phyloP scores from a whole-genome alignment of 2,113 vertebrate species.

The Todiramphus chloris region DNA sequence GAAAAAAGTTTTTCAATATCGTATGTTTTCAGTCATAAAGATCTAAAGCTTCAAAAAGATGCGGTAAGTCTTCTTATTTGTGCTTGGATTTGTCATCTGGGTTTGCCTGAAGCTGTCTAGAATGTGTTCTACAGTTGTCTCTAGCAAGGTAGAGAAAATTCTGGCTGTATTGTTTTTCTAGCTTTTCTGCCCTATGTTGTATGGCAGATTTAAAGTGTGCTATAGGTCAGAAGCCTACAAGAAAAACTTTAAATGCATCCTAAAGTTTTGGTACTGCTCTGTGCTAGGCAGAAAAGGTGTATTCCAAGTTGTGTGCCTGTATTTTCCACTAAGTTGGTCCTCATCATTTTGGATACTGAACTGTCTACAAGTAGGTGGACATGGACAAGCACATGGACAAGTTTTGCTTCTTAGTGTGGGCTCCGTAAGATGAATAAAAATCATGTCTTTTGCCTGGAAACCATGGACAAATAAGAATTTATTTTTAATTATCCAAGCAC shows the following conservation, averaged over 20 bases:
- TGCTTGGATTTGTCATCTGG: neutral
- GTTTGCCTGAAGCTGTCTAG: neutral
- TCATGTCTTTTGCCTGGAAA: neutral
- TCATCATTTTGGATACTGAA: neutral
- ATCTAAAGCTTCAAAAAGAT: neutral
- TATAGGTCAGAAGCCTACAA: neutral
- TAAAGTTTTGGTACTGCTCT: neutral
- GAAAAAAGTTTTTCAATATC: neutral
- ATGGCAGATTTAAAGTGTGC: neutral
- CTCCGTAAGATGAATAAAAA: neutral
- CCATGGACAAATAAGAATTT: neutral
- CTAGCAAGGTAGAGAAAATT: neutral
- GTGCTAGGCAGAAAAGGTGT: neutral
- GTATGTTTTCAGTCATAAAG: neutral
- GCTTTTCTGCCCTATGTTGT: neutral
- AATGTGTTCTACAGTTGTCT: neutral
- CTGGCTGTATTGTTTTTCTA: neutral
- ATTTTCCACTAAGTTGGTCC: neutral
- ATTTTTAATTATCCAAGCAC: neutral
- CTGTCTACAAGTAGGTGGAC: too few relatives aligned
- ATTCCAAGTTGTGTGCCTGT: accelerated
- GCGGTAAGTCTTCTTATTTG: neutral
- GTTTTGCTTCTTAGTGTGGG: neutral
- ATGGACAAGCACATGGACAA: accelerated
- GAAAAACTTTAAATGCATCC: accelerated